Evolutionary conservation across 1,140 invertebrate genomes (phyloP).

Genomic region (Drosophila arizonae): DNA sequence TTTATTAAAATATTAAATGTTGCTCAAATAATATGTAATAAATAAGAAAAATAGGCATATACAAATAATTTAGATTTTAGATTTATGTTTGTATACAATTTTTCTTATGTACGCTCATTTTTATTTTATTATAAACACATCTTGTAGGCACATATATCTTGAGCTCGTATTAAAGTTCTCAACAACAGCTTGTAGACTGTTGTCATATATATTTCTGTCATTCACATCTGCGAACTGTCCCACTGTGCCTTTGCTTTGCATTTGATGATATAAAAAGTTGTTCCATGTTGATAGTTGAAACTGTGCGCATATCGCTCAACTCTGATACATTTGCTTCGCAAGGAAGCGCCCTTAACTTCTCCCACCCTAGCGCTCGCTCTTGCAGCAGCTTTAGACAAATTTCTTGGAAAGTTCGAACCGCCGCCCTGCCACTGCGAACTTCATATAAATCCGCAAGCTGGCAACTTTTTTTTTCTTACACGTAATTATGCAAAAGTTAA

Average conservation of each 20-base stretch:
- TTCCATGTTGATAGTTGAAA: slow-evolving; percentile 66
- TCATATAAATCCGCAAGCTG: slow-evolving; percentile 12
- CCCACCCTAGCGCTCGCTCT: neutral
- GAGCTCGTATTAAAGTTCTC: too few relatives aligned
- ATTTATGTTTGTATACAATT: too few relatives aligned
- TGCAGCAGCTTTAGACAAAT: neutral
- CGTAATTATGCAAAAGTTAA: slow-evolving; percentile 79
- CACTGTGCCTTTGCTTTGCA: slow-evolving; percentile 14
- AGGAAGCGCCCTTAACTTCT: neutral
- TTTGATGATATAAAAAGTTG: slow-evolving; percentile 56
- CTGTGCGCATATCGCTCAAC: slow-evolving; percentile 31
- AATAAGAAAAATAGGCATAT: too few relatives aligned
- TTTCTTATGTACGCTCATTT: too few relatives aligned
- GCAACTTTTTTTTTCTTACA: slow-evolving; percentile 56
- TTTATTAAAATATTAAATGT: too few relatives aligned
- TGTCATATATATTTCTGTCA: neutral
- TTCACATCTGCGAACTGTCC: neutral
- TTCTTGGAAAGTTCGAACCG: slow-evolving; percentile 47
- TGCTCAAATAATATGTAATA: too few relatives aligned
- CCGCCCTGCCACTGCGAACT: slow-evolving; percentile 9
- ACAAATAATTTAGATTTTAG: too few relatives aligned
- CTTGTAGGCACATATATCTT: too few relatives aligned
- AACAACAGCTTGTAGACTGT: neutral
- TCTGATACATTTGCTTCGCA: slow-evolving; percentile 18
- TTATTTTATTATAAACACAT: too few relatives aligned